Evolutionary conservation across 1,140 invertebrate species (phyloP), one percentile per base, ranked within the genome.

Genomic region (Drosophila prosaltans): DNA sequence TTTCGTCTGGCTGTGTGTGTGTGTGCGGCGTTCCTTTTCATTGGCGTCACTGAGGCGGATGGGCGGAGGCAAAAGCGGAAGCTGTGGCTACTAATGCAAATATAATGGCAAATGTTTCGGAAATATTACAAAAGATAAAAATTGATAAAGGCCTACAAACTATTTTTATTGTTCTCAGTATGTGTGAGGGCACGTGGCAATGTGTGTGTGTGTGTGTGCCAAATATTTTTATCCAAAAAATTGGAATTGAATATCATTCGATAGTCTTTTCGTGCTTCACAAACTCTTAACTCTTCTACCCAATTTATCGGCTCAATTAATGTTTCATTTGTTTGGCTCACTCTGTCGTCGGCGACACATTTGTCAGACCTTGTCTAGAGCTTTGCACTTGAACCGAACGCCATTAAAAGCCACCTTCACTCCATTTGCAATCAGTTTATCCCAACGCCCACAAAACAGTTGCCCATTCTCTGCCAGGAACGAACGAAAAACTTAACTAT

Each of bases 21-120:
- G 55, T 65, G 61, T 40, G 24, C 36, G 62, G 43, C 72, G 63
- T 83, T 81, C 72, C 78, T 74, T 79, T 89, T 89, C 80, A 84
- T 84, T 89, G 84, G 80, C 74, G 77, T 78, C 75, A 51, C 45
- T 51, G 45, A 51, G 45, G 45, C 45, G 68, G 64, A 69, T 71
- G 40, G 28, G 16, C 41, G 41, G 16, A 55, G 69, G 75, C 63
- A 72, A 60, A 64, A 43, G 2, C 72, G 83, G 80, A 89, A 68
- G 72, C 78, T 78, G 71, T 83, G 84, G 78, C 84, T 71, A 88
- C 84, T 88, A 88, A 88, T 89, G 84, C 84, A 88, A 88, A 88
- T 88, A 88, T 89, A 88, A 88, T 88, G 84, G 80, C 80, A 88
- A 88, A 89, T 88, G 84, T 88, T 89, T 84, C 84, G 84, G 84